Evolutionary conservation across 1,140 invertebrate genomes (phyloP).

Genomic region (Bombus terrestris): DNA sequence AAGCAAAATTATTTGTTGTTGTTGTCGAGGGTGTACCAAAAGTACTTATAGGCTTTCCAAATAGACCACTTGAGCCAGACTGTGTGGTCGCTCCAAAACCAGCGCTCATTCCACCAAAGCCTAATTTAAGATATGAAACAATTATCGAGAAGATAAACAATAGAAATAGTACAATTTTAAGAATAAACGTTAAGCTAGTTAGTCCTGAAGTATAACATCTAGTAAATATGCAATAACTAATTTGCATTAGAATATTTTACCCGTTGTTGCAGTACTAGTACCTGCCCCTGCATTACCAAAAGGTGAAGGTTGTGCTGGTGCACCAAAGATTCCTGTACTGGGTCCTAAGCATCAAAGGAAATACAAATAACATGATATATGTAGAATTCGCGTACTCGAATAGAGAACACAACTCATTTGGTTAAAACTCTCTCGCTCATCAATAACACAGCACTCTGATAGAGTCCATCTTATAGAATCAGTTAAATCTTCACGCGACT

Average conservation of each 20-base stretch:
- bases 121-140: constrained; percentile 48
- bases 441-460: no score
- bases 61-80: constrained; percentile 78
- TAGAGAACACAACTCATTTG: no score
- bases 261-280: constrained; percentile 77
- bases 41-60: constrained; percentile 80
- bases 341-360: constrained; percentile 66
- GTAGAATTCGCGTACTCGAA: no score
- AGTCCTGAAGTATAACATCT: neutral
- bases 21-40: constrained; percentile 84
- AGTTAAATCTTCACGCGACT: neutral
- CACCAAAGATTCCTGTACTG: constrained; percentile 84
- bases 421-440: no score
- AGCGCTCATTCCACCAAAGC: constrained; percentile 82
- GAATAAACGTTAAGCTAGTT: neutral
- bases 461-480: no score
- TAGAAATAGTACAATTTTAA: neutral
- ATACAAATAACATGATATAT: neutral
- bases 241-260: constrained; percentile 54
- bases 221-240: constrained; percentile 16
- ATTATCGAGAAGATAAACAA: neutral
- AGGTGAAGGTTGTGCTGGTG: constrained; percentile 79
- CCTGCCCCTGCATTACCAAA: constrained; percentile 80
- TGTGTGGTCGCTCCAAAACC: constrained; percentile 83
- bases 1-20: constrained; percentile 84